A percentile compares a stretch with the other conserved stretches of the same genome.
phyloP scores from a whole-genome alignment of 1,140 invertebrate species.

The Hylaeus volcanicus region DNA sequence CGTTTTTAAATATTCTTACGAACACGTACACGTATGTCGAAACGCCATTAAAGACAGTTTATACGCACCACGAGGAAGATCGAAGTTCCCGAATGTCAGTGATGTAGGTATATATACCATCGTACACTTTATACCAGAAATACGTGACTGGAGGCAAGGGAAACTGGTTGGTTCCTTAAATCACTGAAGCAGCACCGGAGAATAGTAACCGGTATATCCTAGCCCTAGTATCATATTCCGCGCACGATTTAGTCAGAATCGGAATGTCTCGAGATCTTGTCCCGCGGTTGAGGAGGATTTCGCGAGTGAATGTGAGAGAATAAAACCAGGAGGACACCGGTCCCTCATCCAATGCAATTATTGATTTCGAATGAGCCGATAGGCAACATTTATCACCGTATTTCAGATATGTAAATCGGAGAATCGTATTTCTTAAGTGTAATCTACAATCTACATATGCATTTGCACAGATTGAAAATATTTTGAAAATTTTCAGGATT shows the following conservation, averaged over 20 bases:
- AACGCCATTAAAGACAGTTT: constrained; percentile 29
- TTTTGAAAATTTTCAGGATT: too few species aligned
- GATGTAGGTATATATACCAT: constrained; percentile 53
- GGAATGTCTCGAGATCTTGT: constrained; percentile 68
- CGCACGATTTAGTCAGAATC: constrained; percentile 65
- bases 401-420: too few species aligned
- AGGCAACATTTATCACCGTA: not conserved
- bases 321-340: not conserved
- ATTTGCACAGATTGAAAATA: too few species aligned
- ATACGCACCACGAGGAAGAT: constrained; percentile 32
- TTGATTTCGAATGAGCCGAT: constrained; percentile 6
- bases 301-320: constrained; percentile 34
- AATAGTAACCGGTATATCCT: constrained; percentile 53
- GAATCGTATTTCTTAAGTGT: too few species aligned
- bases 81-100: constrained; percentile 50
- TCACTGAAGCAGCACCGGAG: constrained; percentile 66
- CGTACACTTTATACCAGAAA: constrained; percentile 46
- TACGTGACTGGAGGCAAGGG: constrained; percentile 69
- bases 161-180: constrained; percentile 69
- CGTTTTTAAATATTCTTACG: constrained; percentile 6
- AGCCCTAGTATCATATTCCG: constrained; percentile 60
- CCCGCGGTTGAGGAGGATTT: constrained; percentile 65
- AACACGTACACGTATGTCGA: constrained; percentile 24
- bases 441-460: too few species aligned
- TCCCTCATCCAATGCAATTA: constrained; percentile 6